Base-by-base conservation (phyloP, 1,140 invertebrate species). In the Achroia grisella region DNA sequence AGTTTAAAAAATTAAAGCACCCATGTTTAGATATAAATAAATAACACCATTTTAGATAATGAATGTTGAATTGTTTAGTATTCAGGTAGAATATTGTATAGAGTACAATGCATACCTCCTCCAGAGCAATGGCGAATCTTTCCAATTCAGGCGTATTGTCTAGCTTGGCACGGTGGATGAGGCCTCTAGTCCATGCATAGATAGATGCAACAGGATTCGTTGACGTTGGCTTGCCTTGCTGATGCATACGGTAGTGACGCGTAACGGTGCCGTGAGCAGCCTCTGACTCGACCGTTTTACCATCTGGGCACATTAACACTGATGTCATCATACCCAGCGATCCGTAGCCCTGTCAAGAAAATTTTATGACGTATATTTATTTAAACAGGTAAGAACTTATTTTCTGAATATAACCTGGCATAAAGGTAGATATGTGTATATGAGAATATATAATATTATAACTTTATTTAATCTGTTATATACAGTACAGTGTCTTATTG, bases 231-330 rank as follows among this genome's bases (percentile, higher is more conserved):
- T 92, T 89, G 14, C 95, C 94, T 81, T 93, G 90, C 77, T 94
- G 93, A 74, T 94, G 92, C 87, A 90, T 89, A 82, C 95, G 88
- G 85, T 94, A 97, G 88, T 97, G 95, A 32, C 95, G 88, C 1
- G 95, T 97, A 6, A 97, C 95, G 10, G 95, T 97, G 44, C 95
- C 95, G 83, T 97, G 95, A 43, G 95, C 95, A 11, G 95, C 95
- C 86, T 97, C 95, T 1, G 95, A 91, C 87, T 97, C 95, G 44
- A 97, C 91, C 0, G 95, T 97, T 66, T 93, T 93, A 8, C 95
- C 95, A 87, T 97, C 95, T 0, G 95, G 95, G 80, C 95, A 97
- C 86, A 97, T 90, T 27, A 97, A 86, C 10, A 97, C 95, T 53
- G 94, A 96, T 1, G 95, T 96, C 95, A 97, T 97, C 88, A 97